Percentiles rank a stretch among this genome's conserved stretches.
phyloP scores from a whole-genome alignment of 2,888 invertebrate species.

The Tachystola acroxantha region DNA sequence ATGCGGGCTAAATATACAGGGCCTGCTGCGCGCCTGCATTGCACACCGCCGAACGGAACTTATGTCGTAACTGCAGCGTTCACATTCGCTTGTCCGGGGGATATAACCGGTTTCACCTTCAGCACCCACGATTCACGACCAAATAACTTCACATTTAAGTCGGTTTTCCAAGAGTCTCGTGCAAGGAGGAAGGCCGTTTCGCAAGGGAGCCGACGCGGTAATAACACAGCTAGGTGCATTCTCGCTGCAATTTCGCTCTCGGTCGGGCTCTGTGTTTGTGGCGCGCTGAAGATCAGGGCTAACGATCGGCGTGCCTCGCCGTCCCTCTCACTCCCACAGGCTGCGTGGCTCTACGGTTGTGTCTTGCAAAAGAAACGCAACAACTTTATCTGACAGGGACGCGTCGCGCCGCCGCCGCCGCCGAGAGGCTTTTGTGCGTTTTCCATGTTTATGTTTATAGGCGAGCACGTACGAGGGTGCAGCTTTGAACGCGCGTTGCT shows the following conservation, averaged over 20 bases:
- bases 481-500: conserved; percentile 67
- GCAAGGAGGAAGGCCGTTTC: conserved; percentile 56
- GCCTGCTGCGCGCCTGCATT: conserved; percentile 47
- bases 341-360: conserved; percentile 28
- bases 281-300: conserved; percentile 79
- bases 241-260: conserved; percentile 78
- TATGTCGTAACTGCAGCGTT: conserved; percentile 67
- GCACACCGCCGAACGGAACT: conserved; percentile 50
- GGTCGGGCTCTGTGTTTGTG: conserved; percentile 78
- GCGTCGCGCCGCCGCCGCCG: conserved; percentile 48
- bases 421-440: conserved; percentile 77
- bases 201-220: conserved; percentile 50
- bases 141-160: conserved; percentile 29
- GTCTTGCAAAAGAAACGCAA: conserved; percentile 72
- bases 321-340: conserved; percentile 49
- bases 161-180: conserved; percentile 26
- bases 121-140: conserved; percentile 36
- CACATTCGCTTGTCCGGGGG: conserved; percentile 63
- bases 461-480: conserved; percentile 71
- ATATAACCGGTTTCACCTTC: conserved; percentile 59
- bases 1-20: conserved; percentile 76
- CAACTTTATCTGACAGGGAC: conserved; percentile 75
- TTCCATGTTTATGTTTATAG: conserved; percentile 77
- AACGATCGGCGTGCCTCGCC: conserved; percentile 67
- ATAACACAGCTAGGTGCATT: conserved; percentile 78